A percentile compares a stretch with the other conserved stretches of the same genome.
Conservation (phyloP, 2,113 vertebrate species). For the Gorilla gorilla region DNA sequence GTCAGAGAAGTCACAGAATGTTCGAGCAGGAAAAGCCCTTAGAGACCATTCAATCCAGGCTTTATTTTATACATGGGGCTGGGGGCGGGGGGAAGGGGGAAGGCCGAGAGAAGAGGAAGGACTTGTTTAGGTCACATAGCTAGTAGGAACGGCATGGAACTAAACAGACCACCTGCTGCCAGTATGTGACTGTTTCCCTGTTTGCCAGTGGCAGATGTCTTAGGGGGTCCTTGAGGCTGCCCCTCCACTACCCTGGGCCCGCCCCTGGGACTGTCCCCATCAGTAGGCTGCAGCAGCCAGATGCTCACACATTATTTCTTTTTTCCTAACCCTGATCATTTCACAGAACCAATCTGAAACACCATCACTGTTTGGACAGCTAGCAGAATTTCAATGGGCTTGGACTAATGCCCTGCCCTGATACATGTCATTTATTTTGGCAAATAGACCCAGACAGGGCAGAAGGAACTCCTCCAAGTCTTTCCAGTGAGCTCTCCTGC, state of each 20-base stretch:
- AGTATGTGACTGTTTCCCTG: background rate
- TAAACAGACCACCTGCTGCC: background rate
- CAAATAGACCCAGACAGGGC: constrained; percentile 42
- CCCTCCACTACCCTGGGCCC: background rate
- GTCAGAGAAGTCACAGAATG: constrained; percentile 60
- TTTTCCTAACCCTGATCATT: constrained; percentile 61
- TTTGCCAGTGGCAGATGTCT: constrained; percentile 64
- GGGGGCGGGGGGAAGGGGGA: accelerated
- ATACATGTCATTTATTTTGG: constrained; percentile 72
- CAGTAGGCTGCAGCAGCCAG: constrained; percentile 59
- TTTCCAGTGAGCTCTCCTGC: constrained; percentile 48
- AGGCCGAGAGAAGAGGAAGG: background rate
- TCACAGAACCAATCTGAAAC: constrained; percentile 68
- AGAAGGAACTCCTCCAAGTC: constrained; percentile 47
- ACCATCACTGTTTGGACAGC: constrained; percentile 63
- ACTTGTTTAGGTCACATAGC: background rate
- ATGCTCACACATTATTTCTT: constrained; percentile 74
- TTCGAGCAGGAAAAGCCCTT: constrained; percentile 43
- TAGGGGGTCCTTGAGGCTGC: constrained; percentile 30
- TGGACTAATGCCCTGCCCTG: constrained; percentile 68
- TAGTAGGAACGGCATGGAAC: background rate
- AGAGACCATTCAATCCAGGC: constrained; percentile 5
- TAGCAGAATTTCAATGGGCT: constrained; percentile 76
- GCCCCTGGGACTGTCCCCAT: constrained; percentile 14
- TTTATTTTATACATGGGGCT: constrained; percentile 35